phyloP scores from a whole-genome alignment of 2,113 vertebrate species.

The Tychaedon coryphoeus region DNA sequence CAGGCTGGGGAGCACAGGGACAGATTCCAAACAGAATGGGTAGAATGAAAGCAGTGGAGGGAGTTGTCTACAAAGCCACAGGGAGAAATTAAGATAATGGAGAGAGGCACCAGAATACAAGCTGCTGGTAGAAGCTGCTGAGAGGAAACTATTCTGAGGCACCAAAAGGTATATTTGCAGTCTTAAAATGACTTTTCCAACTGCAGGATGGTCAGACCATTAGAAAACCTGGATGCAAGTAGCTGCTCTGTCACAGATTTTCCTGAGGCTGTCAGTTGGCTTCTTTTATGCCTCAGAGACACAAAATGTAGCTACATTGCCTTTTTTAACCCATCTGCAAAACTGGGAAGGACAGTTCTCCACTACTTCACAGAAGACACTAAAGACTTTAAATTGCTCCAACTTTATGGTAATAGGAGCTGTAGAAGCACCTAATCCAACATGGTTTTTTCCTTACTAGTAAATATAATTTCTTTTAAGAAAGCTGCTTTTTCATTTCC shows the following conservation, averaged over 20 bases:
- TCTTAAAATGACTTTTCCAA: constrained; percentile 7
- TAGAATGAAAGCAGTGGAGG: background rate
- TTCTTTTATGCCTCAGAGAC: background rate
- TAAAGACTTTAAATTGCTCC: background rate
- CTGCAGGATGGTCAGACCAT: background rate
- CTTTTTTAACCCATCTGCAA: background rate
- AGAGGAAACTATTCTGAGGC: background rate
- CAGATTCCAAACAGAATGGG: background rate
- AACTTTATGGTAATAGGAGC: background rate
- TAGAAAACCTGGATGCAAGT: background rate
- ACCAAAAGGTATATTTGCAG: background rate
- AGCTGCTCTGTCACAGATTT: background rate
- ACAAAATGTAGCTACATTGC: background rate
- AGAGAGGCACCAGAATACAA: background rate
- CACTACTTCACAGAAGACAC: background rate
- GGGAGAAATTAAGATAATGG: background rate
- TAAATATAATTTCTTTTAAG: background rate
- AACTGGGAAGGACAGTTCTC: background rate
- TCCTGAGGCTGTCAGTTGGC: background rate
- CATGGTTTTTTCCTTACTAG: background rate
- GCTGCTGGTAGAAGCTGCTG: background rate
- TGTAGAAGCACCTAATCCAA: background rate
- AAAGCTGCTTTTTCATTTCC: background rate
- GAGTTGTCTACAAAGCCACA: background rate
- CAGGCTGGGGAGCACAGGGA: background rate